Conservation (phyloP, 2,113 vertebrate species). For the Menidia beryllina region DNA sequence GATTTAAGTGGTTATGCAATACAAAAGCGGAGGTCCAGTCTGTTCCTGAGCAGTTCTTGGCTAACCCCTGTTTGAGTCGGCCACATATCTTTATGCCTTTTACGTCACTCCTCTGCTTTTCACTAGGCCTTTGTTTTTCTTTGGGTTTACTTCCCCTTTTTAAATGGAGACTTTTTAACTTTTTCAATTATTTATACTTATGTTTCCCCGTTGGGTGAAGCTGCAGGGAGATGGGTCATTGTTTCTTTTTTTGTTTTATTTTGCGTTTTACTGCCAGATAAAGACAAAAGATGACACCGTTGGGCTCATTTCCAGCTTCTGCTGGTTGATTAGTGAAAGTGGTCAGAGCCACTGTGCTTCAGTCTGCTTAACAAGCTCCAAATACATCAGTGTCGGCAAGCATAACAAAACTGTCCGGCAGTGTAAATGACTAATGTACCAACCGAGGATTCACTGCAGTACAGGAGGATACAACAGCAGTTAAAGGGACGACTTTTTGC, state of each 20-base stretch:
- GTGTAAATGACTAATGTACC: background rate
- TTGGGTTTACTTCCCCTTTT: background rate
- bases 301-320: background rate
- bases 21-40: conserved; percentile 34
- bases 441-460: background rate
- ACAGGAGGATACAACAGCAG: background rate
- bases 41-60: conserved; percentile 41
- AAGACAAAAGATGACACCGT: background rate
- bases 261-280: background rate
- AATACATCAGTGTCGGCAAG: background rate
- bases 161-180: background rate
- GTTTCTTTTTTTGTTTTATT: background rate
- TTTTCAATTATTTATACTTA: background rate
- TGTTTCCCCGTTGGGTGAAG: background rate
- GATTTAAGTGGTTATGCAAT: conserved; percentile 42
- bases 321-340: background rate
- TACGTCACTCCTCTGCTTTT: conserved; percentile 34
- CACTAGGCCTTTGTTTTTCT: conserved; percentile 5
- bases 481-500: background rate
- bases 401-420: background rate
- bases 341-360: background rate
- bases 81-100: conserved; percentile 40
- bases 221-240: background rate
- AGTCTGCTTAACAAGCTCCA: background rate
- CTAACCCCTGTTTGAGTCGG: conserved; percentile 31